Evolutionary conservation across 2,888 invertebrate species (phyloP).

Genomic region (Heliconius aoede): DNA sequence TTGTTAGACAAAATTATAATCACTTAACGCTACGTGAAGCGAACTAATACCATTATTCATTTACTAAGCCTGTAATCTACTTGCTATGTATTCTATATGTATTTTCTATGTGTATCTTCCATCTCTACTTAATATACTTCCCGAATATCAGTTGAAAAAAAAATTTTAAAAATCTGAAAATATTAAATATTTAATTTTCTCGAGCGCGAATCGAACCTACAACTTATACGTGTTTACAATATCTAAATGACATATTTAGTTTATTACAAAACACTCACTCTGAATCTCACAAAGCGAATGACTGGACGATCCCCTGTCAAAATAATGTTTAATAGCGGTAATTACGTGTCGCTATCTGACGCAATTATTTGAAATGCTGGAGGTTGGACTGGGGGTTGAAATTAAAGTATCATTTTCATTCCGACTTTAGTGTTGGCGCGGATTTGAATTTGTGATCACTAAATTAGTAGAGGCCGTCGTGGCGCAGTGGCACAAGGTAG

Average conservation of each 20-base stretch:
- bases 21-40: constrained; percentile 24
- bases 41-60: constrained; percentile 34
- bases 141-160: too few species aligned
- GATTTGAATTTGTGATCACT: background rate
- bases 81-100: background rate
- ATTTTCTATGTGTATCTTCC: too few species aligned
- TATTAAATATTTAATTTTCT: too few species aligned
- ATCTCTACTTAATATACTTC: too few species aligned
- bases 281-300: background rate
- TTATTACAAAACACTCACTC: background rate
- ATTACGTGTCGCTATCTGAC: background rate
- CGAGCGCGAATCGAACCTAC: too few species aligned
- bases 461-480: background rate
- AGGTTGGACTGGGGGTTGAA: background rate
- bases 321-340: constrained; percentile 9
- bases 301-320: constrained; percentile 9
- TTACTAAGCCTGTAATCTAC: constrained; percentile 24
- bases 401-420: background rate
- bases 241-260: background rate
- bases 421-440: background rate
- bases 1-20: constrained; percentile 9
- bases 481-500: too few species aligned
- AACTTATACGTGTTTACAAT: too few species aligned
- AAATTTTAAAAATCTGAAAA: too few species aligned
- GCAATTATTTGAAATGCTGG: constrained; percentile 10